Evolutionary conservation across 2,113 vertebrate genomes (phyloP).

Genomic region (Entosphenus tridentatus): DNA sequence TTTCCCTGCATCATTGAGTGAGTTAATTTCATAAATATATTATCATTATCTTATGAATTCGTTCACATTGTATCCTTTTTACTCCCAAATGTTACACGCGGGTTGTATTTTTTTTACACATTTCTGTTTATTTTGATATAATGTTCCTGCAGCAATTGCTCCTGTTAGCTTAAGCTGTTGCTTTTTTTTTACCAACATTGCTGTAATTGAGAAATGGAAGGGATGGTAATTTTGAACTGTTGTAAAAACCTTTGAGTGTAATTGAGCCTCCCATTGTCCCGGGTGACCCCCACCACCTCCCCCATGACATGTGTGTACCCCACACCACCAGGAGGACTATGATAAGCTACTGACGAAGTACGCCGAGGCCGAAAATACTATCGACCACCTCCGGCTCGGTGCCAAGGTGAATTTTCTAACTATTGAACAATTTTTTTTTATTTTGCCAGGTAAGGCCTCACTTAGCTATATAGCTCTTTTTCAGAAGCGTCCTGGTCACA

Average conservation of each 20-base stretch:
- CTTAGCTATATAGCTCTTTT: no score
- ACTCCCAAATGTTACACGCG: no score
- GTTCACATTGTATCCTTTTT: no score
- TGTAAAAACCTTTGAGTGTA: background rate
- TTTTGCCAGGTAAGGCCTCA: no score
- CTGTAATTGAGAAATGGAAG: background rate
- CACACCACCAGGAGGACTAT: constrained; percentile 43
- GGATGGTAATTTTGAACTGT: background rate
- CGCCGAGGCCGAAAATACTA: constrained; percentile 73
- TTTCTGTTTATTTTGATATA: no score
- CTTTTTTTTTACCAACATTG: background rate
- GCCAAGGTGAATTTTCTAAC: constrained; percentile 36
- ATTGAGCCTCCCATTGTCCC: background rate
- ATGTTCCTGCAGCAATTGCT: background rate
- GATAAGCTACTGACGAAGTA: constrained; percentile 65
- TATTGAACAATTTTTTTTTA: no score
- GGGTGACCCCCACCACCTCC: background rate
- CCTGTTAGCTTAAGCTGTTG: no score
- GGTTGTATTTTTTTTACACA: no score
- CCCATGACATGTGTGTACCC: background rate
- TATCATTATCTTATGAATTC: no score
- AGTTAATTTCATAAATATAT: no score
- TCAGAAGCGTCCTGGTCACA: no score
- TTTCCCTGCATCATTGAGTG: no score
- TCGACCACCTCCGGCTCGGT: constrained; percentile 60